phyloP scores from a whole-genome alignment of 2,797 vertebrate genomes.

The Pipistrellus pygmaeus region DNA sequence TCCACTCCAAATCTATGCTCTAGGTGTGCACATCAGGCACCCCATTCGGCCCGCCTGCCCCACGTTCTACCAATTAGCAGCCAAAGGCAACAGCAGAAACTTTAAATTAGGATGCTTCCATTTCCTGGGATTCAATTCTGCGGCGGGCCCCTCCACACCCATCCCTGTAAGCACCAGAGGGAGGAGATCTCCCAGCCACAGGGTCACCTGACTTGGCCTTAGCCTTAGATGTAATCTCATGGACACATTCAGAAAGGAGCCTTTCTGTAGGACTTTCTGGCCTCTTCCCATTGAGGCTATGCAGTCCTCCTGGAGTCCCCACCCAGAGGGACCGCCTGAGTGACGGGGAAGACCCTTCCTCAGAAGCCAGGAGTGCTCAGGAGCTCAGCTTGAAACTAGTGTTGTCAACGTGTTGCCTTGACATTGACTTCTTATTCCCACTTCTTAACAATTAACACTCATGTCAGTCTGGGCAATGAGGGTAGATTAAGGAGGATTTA shows the following conservation, averaged over 20 bases:
- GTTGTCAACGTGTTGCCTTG: neutral
- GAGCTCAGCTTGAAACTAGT: neutral
- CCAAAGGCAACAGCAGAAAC: neutral
- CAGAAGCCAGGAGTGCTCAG: neutral
- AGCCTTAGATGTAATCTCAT: neutral
- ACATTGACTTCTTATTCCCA: neutral
- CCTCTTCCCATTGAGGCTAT: neutral
- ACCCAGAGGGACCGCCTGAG: neutral
- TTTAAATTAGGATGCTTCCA: neutral
- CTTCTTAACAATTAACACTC: neutral
- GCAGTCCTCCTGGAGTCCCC: neutral
- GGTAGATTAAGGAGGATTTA: neutral
- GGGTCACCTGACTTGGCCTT: neutral
- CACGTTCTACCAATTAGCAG: neutral
- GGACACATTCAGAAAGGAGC: neutral
- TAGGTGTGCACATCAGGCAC: neutral
- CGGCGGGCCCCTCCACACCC: neutral
- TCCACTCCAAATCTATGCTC: neutral
- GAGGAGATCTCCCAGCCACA: neutral
- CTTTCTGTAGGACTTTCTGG: neutral
- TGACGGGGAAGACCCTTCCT: neutral
- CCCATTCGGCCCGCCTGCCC: neutral
- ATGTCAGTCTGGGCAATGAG: neutral
- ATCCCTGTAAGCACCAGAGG: neutral
- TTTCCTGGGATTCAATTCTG: neutral